These are phyloP conservation scores for Trichonephila inaurata DNA, from an alignment of 1,140 invertebrate species.

Conservation along the genomic window DNA sequence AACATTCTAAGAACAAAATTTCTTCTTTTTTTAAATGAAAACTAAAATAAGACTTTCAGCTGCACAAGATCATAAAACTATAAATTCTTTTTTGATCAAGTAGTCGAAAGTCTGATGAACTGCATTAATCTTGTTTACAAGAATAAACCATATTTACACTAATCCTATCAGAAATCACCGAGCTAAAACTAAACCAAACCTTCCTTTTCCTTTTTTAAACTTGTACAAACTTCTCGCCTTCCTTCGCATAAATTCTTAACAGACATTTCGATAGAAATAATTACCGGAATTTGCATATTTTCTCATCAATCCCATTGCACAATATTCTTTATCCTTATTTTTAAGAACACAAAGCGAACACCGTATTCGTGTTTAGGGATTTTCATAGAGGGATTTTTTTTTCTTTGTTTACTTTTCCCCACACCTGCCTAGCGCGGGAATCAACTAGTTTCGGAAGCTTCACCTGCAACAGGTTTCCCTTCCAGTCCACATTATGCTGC, in stretches of 20 bases:
- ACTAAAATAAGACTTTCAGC: no score
- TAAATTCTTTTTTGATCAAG: neutral
- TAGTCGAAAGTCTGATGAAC: neutral
- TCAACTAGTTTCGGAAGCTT: conserved; percentile 9
- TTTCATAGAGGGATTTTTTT: neutral
- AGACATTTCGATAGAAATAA: no score
- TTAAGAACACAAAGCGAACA: neutral
- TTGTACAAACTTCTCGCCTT: neutral
- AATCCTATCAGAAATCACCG: neutral
- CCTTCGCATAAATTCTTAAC: neutral
- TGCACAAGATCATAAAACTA: neutral
- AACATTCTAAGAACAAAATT: no score
- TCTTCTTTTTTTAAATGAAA: no score
- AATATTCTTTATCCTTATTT: no score
- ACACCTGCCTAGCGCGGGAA: conserved; percentile 10
- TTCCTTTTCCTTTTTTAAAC: neutral
- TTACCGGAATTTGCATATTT: no score
- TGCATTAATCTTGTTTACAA: neutral
- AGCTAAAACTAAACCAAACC: neutral
- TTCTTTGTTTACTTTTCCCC: conserved; percentile 12
- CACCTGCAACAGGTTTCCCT: conserved; percentile 15
- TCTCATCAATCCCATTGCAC: no score
- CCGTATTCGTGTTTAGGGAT: neutral
- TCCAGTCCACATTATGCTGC: neutral
- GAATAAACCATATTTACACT: neutral